Percentiles rank a stretch among this genome's conserved stretches.
Conservation (phyloP, 2,797 vertebrate genomes). For the Acanthurus leucopareius region DNA sequence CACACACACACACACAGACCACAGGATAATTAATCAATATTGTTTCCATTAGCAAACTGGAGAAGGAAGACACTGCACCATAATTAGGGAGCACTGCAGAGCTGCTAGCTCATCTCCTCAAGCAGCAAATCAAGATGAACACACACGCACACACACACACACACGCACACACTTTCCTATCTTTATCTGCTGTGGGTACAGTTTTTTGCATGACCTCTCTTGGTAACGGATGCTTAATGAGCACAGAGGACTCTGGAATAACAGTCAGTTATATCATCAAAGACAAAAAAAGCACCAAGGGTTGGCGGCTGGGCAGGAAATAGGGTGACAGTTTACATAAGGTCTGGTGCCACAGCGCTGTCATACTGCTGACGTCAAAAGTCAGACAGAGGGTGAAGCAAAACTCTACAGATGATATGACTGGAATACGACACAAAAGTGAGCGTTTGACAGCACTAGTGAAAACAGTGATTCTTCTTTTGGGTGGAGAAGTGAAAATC, state of each 20-base stretch:
- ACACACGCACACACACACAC: conserved; percentile 23
- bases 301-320: conserved; percentile 41
- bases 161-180: conserved; percentile 6
- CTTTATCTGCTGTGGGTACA: conserved; percentile 22
- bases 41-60: conserved; percentile 74
- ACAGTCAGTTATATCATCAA: conserved; percentile 69
- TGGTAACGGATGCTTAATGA: conserved; percentile 51
- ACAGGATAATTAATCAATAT: conserved; percentile 76
- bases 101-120: conserved; percentile 65
- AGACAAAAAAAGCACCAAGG: conserved; percentile 25
- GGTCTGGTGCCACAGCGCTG: conserved; percentile 50
- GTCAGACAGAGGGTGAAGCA: conserved; percentile 23
- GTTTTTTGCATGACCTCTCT: conserved; percentile 42
- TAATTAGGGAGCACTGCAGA: conserved; percentile 71
- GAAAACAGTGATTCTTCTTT: background rate
- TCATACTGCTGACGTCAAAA: conserved; percentile 68
- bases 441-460: background rate
- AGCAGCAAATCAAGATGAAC: conserved; percentile 63
- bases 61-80: conserved; percentile 71
- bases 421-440: conserved; percentile 5
- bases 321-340: conserved; percentile 69
- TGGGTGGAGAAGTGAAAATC: conserved; percentile 12
- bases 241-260: conserved; percentile 51
- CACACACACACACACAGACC: conserved; percentile 6
- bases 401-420: background rate